Evolutionary conservation across 2,113 vertebrate species (phyloP).

Genomic region (Takifugu flavidus): DNA sequence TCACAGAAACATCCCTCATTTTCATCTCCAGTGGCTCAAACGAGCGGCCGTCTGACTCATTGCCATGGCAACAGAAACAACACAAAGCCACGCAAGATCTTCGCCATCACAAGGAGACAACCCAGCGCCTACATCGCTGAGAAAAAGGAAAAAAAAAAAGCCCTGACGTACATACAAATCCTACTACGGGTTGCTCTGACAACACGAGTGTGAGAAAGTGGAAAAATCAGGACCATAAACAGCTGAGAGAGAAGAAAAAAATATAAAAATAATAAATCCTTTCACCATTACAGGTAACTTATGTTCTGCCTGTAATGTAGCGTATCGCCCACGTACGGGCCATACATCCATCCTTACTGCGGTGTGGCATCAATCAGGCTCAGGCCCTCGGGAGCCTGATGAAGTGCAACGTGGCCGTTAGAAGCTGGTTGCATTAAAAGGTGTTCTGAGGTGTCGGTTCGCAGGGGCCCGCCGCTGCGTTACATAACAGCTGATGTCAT

Average conservation of each 20-base stretch:
- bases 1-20: conserved; percentile 2
- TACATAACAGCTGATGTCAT: conserved; percentile 49
- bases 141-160: not conserved
- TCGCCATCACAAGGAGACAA: conserved; percentile 17
- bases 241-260: conserved; percentile 1
- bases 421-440: conserved; percentile 21
- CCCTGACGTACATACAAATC: not conserved
- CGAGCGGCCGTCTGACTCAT: conserved; percentile 21
- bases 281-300: not conserved
- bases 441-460: conserved; percentile 10
- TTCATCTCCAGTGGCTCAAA: not conserved
- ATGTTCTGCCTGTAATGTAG: conserved; percentile 1
- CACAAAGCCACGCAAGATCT: conserved; percentile 16
- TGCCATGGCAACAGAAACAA: conserved; percentile 55
- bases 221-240: conserved; percentile 27
- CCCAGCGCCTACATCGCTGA: not conserved
- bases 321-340: not conserved
- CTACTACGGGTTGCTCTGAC: not conserved
- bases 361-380: conserved; percentile 6
- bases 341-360: not conserved
- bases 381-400: conserved; percentile 3
- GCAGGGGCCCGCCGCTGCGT: conserved; percentile 16
- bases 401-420: conserved; percentile 10
- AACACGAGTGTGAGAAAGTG: conserved; percentile 24
- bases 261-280: not conserved